Evolutionary conservation across 2,113 vertebrate genomes (phyloP).

Genomic region (Pluvialis apricaria): DNA sequence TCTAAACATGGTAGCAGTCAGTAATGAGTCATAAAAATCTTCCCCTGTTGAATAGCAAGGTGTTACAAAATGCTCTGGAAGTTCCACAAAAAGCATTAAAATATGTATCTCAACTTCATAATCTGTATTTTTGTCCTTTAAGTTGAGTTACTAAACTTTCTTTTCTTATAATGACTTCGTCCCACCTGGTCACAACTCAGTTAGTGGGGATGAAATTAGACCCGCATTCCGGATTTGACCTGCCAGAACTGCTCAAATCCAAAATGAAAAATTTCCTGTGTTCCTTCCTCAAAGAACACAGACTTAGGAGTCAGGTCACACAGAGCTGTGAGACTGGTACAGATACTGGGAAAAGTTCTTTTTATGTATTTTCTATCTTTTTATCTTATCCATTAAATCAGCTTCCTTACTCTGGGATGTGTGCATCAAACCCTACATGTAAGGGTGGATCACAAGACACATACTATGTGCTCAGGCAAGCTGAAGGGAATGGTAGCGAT

Average conservation of each 20-base stretch:
- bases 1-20: not conserved
- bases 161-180: not conserved
- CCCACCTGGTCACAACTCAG: not conserved
- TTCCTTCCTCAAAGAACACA: not conserved
- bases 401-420: not conserved
- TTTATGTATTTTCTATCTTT: not conserved
- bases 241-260: not conserved
- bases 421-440: fast-evolving
- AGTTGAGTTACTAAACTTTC: not conserved
- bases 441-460: not conserved
- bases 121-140: not conserved
- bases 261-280: not conserved
- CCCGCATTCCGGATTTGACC: not conserved
- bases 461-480: fast-evolving
- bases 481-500: not conserved
- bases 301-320: fast-evolving
- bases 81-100: not conserved
- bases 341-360: not conserved
- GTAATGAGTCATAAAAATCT: not conserved
- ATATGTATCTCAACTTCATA: not conserved
- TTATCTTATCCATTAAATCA: not conserved
- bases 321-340: not conserved
- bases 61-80: not conserved
- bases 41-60: not conserved
- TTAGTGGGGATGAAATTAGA: not conserved